Conservation (phyloP, 2,797 vertebrate species). For the Otus scops region DNA sequence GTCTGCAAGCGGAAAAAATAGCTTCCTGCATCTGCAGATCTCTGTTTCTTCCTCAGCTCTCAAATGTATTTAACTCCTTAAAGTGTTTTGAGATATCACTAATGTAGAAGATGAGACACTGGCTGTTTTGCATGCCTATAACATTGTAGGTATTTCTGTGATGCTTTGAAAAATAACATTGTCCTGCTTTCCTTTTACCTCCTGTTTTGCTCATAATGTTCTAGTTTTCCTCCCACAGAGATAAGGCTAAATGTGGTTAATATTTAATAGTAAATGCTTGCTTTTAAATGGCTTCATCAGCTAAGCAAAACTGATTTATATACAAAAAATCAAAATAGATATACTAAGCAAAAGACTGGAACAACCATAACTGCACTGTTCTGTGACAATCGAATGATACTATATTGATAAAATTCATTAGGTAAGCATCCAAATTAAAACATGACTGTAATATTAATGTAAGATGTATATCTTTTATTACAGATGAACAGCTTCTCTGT, state of each 20-base stretch:
- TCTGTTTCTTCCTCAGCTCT: not conserved
- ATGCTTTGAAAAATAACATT: not conserved
- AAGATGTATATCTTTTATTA: constrained; percentile 44
- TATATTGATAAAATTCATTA: constrained; percentile 48
- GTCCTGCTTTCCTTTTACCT: not conserved
- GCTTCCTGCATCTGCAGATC: not conserved
- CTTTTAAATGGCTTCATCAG: constrained; percentile 6
- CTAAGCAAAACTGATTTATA: not conserved
- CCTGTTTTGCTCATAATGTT: not conserved
- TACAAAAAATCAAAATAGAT: not conserved
- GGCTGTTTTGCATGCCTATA: not conserved
- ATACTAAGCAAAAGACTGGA: not conserved
- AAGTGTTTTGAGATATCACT: not conserved
- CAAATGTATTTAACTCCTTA: not conserved
- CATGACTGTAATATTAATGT: constrained; percentile 43
- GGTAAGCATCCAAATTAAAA: constrained; percentile 57
- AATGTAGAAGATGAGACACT: not conserved
- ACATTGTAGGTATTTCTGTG: not conserved
- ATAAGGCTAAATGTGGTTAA: not conserved
- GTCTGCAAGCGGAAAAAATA: not conserved
- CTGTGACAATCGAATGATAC: not conserved
- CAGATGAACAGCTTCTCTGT: constrained; percentile 30
- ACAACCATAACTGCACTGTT: not conserved
- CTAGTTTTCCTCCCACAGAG: not conserved
- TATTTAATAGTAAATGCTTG: not conserved